Evolutionary conservation across 2,113 vertebrate species (phyloP), one percentile per base, ranked within the genome.

Genomic region (Bubo blakistoni): DNA sequence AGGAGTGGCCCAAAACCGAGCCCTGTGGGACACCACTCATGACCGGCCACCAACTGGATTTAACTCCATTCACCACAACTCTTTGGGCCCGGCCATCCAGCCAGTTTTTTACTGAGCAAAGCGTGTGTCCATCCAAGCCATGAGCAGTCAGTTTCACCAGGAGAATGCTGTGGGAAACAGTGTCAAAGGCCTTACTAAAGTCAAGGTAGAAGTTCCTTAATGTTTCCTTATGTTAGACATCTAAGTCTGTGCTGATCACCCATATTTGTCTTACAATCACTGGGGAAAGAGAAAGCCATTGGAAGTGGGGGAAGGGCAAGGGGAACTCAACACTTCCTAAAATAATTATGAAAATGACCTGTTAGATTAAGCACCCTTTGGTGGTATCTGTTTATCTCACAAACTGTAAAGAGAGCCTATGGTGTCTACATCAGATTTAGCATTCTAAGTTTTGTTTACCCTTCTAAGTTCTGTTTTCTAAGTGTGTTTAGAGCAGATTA

Each of bases 301-400:
- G 20, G 4, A 18, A 2, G 7, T 5, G 1, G 13, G 14, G 3
- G 1, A 27, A 38, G 5, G 46, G 21, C 46, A 66, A 85, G 8
- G 17, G 14, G 6, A 94, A 54, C 38, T 44, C 36, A 30, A 52
- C 1, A 34, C 13, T 80, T 80, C 12, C 13, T 13, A 54, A 71
- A 5, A 32, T 42, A 92, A 69, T 44, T 10, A 44, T 34, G 32
- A 77, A 82, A 92, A 86, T 1, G 7, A 24, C 14, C 25, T 16
- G 22, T 54, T 55, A 54, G 25, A 59, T 79, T 22, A 77, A 65
- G 30, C 30, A 95, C 49, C 25, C 58, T 65, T 58, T 88, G 27
- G 54, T 77, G 66, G 27, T 25, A 81, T 6, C 27, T 69, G 26
- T 32, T 95, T 69, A 38, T 88, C 32, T 57, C 58, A 63, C 10